These are phyloP conservation scores for Istiophorus platypterus DNA, from an alignment of 2,113 vertebrate species.

Conservation along the genomic window DNA sequence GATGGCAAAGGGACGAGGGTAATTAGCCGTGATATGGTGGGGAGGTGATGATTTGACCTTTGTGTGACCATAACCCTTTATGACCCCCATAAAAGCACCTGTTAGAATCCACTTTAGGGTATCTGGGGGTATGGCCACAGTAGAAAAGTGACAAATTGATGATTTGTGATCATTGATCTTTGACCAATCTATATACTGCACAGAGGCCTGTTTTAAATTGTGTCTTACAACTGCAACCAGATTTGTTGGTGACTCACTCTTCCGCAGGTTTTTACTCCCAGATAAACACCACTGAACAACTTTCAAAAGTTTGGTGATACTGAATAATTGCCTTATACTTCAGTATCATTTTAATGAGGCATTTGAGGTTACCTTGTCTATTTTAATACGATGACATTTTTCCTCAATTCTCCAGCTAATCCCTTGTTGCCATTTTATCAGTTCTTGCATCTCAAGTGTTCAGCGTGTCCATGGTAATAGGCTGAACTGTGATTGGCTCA, in stretches of 20 bases:
- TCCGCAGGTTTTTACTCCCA: not conserved
- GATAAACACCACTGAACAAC: not conserved
- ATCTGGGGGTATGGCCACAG: constrained; percentile 1
- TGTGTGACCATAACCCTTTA: constrained; percentile 41
- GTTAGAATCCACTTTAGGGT: constrained; percentile 37
- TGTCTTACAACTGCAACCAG: not conserved
- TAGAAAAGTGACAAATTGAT: constrained; percentile 32
- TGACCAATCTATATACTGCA: constrained; percentile 34
- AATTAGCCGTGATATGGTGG: constrained; percentile 52
- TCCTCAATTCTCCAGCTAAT: not conserved
- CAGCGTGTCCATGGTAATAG: not conserved
- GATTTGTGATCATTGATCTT: constrained; percentile 46
- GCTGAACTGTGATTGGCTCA: not conserved
- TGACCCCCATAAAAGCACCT: constrained; percentile 51
- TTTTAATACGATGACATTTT: not conserved
- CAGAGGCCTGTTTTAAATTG: constrained; percentile 12
- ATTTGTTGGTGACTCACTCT: constrained; percentile 37
- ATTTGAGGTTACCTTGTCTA: constrained; percentile 3
- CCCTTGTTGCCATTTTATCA: constrained; percentile 6
- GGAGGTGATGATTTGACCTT: constrained; percentile 50
- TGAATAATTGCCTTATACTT: not conserved
- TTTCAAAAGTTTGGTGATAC: not conserved
- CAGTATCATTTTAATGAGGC: not conserved
- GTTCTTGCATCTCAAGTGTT: constrained; percentile 5
- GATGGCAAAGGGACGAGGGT: constrained; percentile 53